Evolutionary conservation across 2,113 vertebrate genomes (phyloP), one percentile per base, ranked within the genome.

Genomic region (Pluvianellus socialis): DNA sequence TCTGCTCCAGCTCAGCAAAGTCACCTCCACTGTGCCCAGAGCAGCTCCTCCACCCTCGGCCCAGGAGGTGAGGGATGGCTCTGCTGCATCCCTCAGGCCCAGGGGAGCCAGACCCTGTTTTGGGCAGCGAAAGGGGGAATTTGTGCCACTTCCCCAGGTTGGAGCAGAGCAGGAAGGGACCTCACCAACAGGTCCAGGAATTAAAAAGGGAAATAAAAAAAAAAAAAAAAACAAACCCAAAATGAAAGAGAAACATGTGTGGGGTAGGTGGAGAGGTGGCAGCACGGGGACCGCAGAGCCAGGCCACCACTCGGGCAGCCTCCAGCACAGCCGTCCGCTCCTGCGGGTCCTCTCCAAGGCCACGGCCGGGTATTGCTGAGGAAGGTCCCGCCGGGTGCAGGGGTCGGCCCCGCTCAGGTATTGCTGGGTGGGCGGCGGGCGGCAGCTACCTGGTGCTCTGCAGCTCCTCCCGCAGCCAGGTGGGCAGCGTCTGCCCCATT

Each of bases 391-490:
- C 65, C 20, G 8, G 93, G 87, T 26, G 66, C 83, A 45, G 97
- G 97, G 73, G 44, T 83, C 21, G 6, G 72, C 92, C 73, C 68
- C 1, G 0, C 87, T 88, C 26, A 16, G 66, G 92, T 53, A 91
- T 90, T 67, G 90, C 97, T 96, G 95, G 88, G 90, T 53, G 35
- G 92, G 93, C 18, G 12, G 93, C 18, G 22, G 83, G 94, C 93
- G 27, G 33, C 33, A 84, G 97, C 99, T 99, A 99, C 99, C 99
- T 99, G 98, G 98, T 99, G 98, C 99, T 99, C 97, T 99, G 99
- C 93, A 99, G 98, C 93, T 99, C 99, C 95, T 99, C 99, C 94
- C 99, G 96, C 90, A 99, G 98, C 99, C 99, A 99, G 90, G 98
- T 99, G 97, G 99, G 99, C 93, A 99, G 95, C 0, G 98, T 98